Conservation (phyloP, 2,888 invertebrate genomes). For the Aelia acuminata region DNA sequence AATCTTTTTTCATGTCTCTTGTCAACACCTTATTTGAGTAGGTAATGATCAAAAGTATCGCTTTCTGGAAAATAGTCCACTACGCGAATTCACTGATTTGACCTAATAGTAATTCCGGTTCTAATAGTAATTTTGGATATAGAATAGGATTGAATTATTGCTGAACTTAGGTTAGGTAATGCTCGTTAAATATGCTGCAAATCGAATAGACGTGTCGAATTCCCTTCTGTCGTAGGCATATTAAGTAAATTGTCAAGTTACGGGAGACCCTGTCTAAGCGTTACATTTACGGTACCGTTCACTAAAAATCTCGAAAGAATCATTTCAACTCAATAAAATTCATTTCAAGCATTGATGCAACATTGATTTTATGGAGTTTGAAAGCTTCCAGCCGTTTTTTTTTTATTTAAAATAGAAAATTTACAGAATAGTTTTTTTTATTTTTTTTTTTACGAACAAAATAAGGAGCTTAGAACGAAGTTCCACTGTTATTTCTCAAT, state of each 20-base stretch:
- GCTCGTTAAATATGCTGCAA: background rate
- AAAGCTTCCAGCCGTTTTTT: too few species aligned
- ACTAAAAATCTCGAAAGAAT: background rate
- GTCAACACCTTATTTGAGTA: background rate
- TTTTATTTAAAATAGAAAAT: too few species aligned
- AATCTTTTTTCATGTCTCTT: background rate
- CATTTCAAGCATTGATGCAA: background rate
- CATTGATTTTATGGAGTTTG: background rate
- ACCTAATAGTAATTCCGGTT: background rate
- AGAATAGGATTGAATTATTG: background rate
- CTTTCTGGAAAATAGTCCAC: background rate
- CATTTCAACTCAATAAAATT: background rate
- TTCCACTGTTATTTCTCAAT: too few species aligned
- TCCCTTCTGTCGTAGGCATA: background rate
- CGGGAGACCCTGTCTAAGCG: background rate
- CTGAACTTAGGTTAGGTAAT: background rate
- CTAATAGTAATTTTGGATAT: background rate
- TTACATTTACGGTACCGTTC: background rate
- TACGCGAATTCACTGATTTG: background rate
- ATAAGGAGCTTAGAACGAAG: too few species aligned
- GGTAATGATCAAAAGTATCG: background rate
- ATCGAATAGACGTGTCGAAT: background rate
- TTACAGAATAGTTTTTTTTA: too few species aligned
- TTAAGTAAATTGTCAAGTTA: constrained; percentile 11
- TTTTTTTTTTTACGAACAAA: too few species aligned